Base-by-base conservation (phyloP, 2,888 invertebrate species). In the Malachius bipustulatus region DNA sequence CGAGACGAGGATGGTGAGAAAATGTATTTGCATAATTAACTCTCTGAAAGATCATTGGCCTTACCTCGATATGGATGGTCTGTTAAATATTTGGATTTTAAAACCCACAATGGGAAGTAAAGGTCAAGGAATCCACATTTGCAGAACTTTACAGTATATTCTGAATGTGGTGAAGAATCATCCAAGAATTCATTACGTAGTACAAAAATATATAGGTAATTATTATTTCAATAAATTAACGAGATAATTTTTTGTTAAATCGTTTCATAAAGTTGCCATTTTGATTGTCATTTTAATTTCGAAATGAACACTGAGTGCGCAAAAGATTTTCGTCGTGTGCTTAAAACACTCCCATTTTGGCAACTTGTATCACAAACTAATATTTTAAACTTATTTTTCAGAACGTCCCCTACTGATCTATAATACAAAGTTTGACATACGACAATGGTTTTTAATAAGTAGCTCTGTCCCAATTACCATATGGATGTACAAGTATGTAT, bases 151-250 rank as follows among this genome's bases (percentile, higher is more conserved):
- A 38, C 73, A 74, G 38, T 77, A 78, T 30, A 82, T 90, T 44
- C 62, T 78, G 39, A 73, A 74, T 28, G 64, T 73, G 47, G 59
- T 77, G 2, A 66, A 66, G 15, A 69, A 65, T 35, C 67, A 73
- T 35, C 68, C 66, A 32, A 67, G 67, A 38, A 59, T 69, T 43
- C 72, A 77, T 65, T 88, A 81, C 60, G 76, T 90, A 15, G 75
- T 87, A 4, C 90, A 91, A 60, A 91, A 91, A 65, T 91, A 91
- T 55, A 85, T 91, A 44, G 88, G 87, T 85, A 62, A 55, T 49
- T 46, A 19, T 34, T 19, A 19, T 6, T 19, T 8, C n/a, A 19
- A 19, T 19, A 19, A 19, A n/a, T 19, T 6, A 6, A 12, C 16
- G 30, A 8, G 6, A 6, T 28, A 8, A 9, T 28, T 28, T n/a